Percentiles rank a stretch among this genome's conserved stretches.
Conservation (phyloP, 2,888 invertebrate genomes). For the Habrosyne pyritoides region DNA sequence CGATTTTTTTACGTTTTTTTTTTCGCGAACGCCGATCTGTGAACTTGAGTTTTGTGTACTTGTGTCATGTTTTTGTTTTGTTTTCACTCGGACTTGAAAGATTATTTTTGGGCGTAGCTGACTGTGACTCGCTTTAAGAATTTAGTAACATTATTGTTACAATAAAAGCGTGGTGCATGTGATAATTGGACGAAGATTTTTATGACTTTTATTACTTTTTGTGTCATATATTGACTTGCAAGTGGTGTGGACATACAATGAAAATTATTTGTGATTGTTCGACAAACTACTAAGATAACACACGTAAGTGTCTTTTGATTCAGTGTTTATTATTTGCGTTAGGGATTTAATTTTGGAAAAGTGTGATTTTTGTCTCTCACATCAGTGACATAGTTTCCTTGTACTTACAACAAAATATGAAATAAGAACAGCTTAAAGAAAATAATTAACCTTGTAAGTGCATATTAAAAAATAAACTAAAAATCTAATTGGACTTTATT, state of each 20-base stretch:
- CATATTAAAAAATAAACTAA: not conserved
- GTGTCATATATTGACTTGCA: conserved; percentile 56
- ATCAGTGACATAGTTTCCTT: not conserved
- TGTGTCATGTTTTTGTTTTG: conserved; percentile 71
- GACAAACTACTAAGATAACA: conserved; percentile 34
- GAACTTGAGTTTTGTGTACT: conserved; percentile 67
- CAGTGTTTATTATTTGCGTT: conserved; percentile 22
- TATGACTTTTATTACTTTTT: conserved; percentile 46
- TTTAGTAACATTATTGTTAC: conserved; percentile 47
- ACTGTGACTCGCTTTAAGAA: conserved; percentile 55
- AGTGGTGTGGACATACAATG: conserved; percentile 58
- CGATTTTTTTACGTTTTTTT: conserved; percentile 49
- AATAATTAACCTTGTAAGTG: not conserved
- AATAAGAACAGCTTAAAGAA: not conserved
- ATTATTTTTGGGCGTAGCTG: conserved; percentile 69
- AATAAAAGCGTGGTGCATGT: conserved; percentile 52
- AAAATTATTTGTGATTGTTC: conserved; percentile 48
- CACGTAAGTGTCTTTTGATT: conserved; percentile 54
- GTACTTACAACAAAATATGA: not conserved
- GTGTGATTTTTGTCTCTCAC: conserved; percentile 16
- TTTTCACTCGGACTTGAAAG: conserved; percentile 62
- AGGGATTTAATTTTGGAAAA: conserved; percentile 22
- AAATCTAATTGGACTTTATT: not conserved
- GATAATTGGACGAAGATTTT: conserved; percentile 38
- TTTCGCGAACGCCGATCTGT: conserved; percentile 39